Base-by-base conservation (phyloP, 2,113 vertebrate species). In the Edolisoma coerulescens region DNA sequence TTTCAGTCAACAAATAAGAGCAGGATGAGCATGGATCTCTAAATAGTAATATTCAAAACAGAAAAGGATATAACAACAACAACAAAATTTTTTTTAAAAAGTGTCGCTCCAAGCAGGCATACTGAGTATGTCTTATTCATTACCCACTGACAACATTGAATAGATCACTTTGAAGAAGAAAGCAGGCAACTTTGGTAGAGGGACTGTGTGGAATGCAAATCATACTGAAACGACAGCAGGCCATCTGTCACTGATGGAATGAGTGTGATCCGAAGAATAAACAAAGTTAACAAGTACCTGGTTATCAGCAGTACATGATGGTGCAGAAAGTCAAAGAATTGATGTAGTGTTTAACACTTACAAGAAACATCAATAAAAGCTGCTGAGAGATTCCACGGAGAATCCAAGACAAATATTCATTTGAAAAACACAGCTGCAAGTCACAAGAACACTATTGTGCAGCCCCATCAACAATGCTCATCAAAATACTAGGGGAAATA, bases 351-450 rank as follows among this genome's bases (percentile, higher is more conserved):
- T 95, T 95, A 87, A 95, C 90, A 78, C 90, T 84, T 91, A 90
- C 71, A 89, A 93, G 89, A 90, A 89, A 95, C 94, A 75, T 84
- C 93, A 92, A 95, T 91, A 96, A 86, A 96, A 95, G 83, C 86
- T 93, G 89, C 89, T 93, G 89, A 87, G 95, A 95, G 93, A 81
- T 93, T 93, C 56, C 76, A 81, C 5, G 6, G 76, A 95, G 89
- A 81, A 95, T 90, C 89, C 95, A 96, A 95, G 86, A 95, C 91
- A 97, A 97, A 96, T 89, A 95, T 59, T 95, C 73, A 68, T 95
- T 96, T 90, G 52, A 93, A 95, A 96, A 96, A 95, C 96, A 95
- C 96, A 97, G 94, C 93, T 96, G 94, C 94, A 84, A 95, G 64
- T 92, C 89, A 95, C 91, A 97, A 89, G 88, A 95, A 87, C 35